Evolutionary conservation across 2,797 vertebrate species (phyloP).

Genomic region (Phataginus tricuspis): DNA sequence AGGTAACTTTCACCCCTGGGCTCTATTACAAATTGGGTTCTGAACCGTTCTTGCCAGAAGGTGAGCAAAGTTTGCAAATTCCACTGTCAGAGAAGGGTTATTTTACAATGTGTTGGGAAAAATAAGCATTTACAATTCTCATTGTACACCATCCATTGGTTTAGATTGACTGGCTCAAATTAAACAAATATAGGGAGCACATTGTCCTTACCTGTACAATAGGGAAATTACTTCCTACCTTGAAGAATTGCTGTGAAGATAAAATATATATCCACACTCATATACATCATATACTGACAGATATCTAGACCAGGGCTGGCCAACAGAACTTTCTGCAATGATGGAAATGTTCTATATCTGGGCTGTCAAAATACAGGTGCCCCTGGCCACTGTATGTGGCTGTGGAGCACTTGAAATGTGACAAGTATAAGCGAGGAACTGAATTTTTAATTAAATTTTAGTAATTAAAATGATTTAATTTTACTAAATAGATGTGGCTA

Average conservation of each 20-base stretch:
- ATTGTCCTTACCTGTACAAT: not conserved
- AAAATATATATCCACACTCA: not conserved
- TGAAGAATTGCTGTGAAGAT: not conserved
- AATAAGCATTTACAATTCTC: constrained; percentile 80
- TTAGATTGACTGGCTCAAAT: constrained; percentile 82
- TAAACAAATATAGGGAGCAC: constrained; percentile 85
- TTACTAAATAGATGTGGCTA: not conserved
- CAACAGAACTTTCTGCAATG: not conserved
- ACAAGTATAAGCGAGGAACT: not conserved
- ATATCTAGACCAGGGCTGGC: not conserved
- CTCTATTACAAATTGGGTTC: constrained; percentile 70
- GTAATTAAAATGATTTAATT: not conserved
- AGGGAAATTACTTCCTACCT: not conserved
- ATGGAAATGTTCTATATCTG: not conserved
- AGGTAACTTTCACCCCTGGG: constrained; percentile 66
- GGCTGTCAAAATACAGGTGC: not conserved
- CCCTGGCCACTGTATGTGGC: not conserved
- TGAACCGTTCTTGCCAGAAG: constrained; percentile 62
- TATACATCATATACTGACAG: not conserved
- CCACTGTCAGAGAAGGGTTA: constrained; percentile 47
- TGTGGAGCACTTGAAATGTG: not conserved
- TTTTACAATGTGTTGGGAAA: constrained; percentile 58
- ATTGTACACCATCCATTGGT: constrained; percentile 81
- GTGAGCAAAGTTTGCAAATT: constrained; percentile 74
- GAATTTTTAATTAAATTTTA: not conserved